These are phyloP conservation scores for Papilio polytes DNA, from an alignment of 1,140 invertebrate species.

Conservation along the genomic window DNA sequence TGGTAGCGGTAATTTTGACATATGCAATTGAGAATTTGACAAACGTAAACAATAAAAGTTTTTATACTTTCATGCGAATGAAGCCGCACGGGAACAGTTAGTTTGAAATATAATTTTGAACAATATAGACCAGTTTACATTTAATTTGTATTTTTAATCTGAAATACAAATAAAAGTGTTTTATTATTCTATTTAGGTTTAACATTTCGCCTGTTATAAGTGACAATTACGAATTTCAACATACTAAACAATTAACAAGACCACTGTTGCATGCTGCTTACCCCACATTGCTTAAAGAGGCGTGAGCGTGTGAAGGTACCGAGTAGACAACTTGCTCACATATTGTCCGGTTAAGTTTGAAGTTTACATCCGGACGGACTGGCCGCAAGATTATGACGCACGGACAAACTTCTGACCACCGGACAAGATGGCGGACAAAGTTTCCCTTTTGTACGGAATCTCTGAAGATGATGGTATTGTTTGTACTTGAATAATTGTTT, in stretches of 20 bases:
- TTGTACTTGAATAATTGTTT: constrained; percentile 29
- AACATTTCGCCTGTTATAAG: not conserved
- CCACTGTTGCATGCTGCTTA: not conserved
- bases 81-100: too few species aligned
- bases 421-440: constrained; percentile 29
- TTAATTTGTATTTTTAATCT: too few species aligned
- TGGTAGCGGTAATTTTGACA: too few species aligned
- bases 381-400: constrained; percentile 49
- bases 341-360: constrained; percentile 46
- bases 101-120: too few species aligned
- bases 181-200: not conserved
- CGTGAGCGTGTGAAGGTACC: constrained; percentile 25
- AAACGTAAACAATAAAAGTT: too few species aligned
- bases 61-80: too few species aligned
- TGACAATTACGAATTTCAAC: not conserved
- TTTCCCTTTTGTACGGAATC: constrained; percentile 42
- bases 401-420: constrained; percentile 42
- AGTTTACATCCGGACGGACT: constrained; percentile 47
- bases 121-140: too few species aligned
- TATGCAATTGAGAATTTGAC: too few species aligned
- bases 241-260: not conserved
- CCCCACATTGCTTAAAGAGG: constrained; percentile 18
- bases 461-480: constrained; percentile 41
- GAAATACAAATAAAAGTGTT: too few species aligned
- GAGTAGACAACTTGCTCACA: constrained; percentile 32